These are phyloP conservation scores for Heliornis fulica DNA, from an alignment of 2,113 vertebrate species.

Conservation along the genomic window DNA sequence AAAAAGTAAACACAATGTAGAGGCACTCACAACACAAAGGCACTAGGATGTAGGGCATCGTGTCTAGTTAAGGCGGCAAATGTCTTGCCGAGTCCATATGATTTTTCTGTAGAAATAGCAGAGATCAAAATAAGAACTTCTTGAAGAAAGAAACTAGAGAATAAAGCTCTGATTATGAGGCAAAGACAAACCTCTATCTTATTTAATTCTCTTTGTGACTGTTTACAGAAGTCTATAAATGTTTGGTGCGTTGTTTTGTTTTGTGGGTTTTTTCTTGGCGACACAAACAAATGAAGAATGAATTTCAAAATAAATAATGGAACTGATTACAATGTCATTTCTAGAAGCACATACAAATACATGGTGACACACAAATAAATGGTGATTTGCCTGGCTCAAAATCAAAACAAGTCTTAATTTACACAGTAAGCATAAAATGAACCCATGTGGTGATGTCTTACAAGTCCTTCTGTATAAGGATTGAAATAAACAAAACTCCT, in stretches of 20 bases:
- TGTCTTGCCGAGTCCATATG: neutral
- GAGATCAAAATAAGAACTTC: neutral
- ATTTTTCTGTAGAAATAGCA: neutral
- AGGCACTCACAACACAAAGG: neutral
- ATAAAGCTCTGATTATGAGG: neutral
- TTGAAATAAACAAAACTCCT: neutral
- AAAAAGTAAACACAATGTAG: neutral
- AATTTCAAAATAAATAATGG: conserved; percentile 27
- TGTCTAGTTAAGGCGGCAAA: neutral
- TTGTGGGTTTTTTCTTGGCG: neutral
- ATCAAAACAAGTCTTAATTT: neutral
- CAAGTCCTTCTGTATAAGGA: neutral
- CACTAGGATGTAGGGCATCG: neutral
- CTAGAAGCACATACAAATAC: neutral
- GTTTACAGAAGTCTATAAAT: neutral
- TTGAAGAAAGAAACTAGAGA: neutral
- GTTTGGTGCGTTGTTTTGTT: neutral
- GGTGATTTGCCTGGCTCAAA: neutral
- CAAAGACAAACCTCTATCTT: neutral
- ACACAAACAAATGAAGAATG: neutral
- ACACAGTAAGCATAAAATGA: neutral
- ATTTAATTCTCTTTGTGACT: neutral
- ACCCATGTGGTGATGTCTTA: neutral
- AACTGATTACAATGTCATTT: neutral
- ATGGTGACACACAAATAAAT: conserved; percentile 10